Evolutionary conservation across 2,797 vertebrate genomes (phyloP).

Genomic region (Parotocinclus haroldoi): DNA sequence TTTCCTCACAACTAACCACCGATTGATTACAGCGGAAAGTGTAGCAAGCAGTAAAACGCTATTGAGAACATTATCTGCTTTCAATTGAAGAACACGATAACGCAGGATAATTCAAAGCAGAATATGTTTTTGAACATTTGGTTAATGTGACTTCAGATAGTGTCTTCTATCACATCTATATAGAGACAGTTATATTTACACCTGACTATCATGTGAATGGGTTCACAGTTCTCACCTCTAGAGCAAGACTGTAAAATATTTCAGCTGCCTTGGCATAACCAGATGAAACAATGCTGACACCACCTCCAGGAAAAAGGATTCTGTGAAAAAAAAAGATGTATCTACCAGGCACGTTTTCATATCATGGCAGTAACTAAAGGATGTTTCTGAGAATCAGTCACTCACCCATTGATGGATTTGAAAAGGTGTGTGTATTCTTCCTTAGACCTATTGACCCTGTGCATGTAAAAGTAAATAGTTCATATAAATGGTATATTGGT

Average conservation of each 20-base stretch:
- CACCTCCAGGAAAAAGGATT: slow-evolving; percentile 85
- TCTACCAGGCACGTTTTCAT: background rate
- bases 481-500: no score
- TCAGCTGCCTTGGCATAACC: slow-evolving; percentile 74
- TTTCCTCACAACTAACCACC: no score
- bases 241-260: slow-evolving; percentile 80
- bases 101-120: no score
- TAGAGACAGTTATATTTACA: no score
- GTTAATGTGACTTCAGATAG: no score
- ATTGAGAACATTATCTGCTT: no score
- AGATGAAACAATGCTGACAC: slow-evolving; percentile 72
- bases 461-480: background rate
- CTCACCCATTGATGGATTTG: slow-evolving; percentile 89
- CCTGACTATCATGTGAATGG: background rate
- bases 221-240: slow-evolving; percentile 70
- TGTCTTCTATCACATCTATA: no score
- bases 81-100: no score
- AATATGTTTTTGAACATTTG: no score
- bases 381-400: slow-evolving; percentile 28
- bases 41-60: no score
- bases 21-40: no score
- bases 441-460: slow-evolving; percentile 74
- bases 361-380: background rate
- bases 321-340: slow-evolving; percentile 57
- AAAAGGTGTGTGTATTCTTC: slow-evolving; percentile 80